Evolutionary conservation across 2,888 invertebrate genomes (phyloP), one percentile per base, ranked within the genome.

Genomic region (Agrochola lota): DNA sequence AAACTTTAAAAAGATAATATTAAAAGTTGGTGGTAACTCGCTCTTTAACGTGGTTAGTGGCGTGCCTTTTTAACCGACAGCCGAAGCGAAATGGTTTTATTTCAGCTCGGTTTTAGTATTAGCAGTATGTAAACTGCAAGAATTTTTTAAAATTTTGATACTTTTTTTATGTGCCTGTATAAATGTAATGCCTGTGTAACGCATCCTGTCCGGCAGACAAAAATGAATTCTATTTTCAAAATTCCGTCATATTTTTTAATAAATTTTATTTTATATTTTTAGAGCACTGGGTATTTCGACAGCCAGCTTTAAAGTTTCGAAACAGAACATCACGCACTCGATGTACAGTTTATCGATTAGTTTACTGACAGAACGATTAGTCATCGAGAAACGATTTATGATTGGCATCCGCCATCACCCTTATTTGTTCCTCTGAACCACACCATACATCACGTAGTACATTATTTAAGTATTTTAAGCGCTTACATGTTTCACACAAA

Each of bases 341-440:
- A 87, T 89, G 86, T 91, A 89, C 88, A 88, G 90, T 90, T 89
- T 90, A 92, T 92, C 92, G 93, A 93, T 94, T 92, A 92, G 89
- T 87, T 85, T 89, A 88, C 91, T 91, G 94, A 93, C 94, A 93
- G 92, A 90, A 91, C 93, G 92, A 93, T 94, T 91, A 93, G 91
- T 92, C 92, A 92, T 87, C 83, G 87, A 82, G 88, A 80, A 86
- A 86, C 83, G 86, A 88, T 87, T 85, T 86, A 88, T 93, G 93
- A 92, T 93, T 92, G 92, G 91, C 93, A 86, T 89, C 78, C 83
- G 81, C 85, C 87, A 85, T 88, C 88, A 81, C 85, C 87, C 86
- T 84, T 88, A 87, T 85, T 92, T 91, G 90, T 90, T 91, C 88
- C 89, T 87, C 88, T 90, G 89, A 71, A 74, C 70, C 55, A 67